These are phyloP conservation scores for Discoglossus pictus DNA, from an alignment of 2,797 vertebrate species.

Conservation along the genomic window DNA sequence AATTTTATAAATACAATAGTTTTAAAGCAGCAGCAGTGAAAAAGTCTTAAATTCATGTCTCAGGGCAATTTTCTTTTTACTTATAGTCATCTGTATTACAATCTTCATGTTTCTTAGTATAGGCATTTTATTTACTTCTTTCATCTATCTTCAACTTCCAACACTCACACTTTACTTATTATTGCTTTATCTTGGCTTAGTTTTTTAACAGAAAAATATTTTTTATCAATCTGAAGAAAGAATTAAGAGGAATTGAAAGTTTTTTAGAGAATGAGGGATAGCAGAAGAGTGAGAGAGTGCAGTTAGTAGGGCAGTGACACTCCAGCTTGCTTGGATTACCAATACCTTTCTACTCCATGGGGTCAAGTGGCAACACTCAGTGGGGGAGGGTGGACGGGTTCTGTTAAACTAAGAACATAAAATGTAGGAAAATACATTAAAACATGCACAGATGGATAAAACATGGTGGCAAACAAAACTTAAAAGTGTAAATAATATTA, in stretches of 20 bases:
- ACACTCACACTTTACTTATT: too few species aligned
- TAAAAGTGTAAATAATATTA: too few species aligned
- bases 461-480: not conserved
- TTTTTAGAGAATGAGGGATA: constrained; percentile 59
- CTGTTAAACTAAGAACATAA: constrained; percentile 90
- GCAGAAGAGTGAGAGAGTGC: constrained; percentile 55
- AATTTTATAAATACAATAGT: too few species aligned
- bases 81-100: too few species aligned
- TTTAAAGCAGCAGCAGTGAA: too few species aligned
- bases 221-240: not conserved
- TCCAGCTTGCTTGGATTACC: constrained; percentile 62
- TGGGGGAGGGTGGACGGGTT: constrained; percentile 88
- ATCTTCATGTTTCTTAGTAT: too few species aligned
- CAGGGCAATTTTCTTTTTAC: too few species aligned
- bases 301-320: constrained; percentile 58
- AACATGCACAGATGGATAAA: constrained; percentile 60
- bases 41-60: too few species aligned
- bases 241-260: constrained; percentile 64
- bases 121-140: too few species aligned
- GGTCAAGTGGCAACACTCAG: constrained; percentile 96
- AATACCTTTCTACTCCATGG: constrained; percentile 99
- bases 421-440: constrained; percentile 70
- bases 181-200: too few species aligned
- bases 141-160: too few species aligned
- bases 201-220: too few species aligned